Evolutionary conservation across 2,113 vertebrate genomes (phyloP).

Genomic region (Oostethus manadensis): DNA sequence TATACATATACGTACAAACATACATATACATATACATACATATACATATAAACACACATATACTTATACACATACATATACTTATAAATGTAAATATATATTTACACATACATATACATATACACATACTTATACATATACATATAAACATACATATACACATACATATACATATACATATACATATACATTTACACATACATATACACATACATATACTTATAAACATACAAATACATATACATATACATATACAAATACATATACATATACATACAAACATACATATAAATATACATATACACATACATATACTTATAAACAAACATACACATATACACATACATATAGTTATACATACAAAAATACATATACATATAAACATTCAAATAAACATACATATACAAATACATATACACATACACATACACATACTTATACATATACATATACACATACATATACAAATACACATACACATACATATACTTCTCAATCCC

Average conservation of each 20-base stretch:
- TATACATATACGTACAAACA: neutral
- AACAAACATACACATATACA: neutral
- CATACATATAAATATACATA: neutral
- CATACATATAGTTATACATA: neutral
- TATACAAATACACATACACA: neutral
- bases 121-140: neutral
- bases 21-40: neutral
- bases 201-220: neutral
- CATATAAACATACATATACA: neutral
- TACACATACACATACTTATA: neutral
- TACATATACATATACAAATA: neutral
- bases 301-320: neutral
- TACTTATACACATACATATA: neutral
- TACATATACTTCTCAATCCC: too few species aligned
- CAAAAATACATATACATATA: neutral
- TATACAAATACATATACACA: neutral
- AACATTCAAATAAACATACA: too few species aligned
- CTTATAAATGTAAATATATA: neutral
- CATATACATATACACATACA: neutral
- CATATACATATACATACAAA: neutral
- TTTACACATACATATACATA: neutral
- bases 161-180: neutral
- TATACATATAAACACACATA: neutral
- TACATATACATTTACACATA: neutral
- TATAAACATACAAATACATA: neutral